Evolutionary conservation across 92 coral and sea anemone genomes (phyloP), one percentile per base, ranked within the genome.

Genomic region (Hydrozoanthus gracilis): DNA sequence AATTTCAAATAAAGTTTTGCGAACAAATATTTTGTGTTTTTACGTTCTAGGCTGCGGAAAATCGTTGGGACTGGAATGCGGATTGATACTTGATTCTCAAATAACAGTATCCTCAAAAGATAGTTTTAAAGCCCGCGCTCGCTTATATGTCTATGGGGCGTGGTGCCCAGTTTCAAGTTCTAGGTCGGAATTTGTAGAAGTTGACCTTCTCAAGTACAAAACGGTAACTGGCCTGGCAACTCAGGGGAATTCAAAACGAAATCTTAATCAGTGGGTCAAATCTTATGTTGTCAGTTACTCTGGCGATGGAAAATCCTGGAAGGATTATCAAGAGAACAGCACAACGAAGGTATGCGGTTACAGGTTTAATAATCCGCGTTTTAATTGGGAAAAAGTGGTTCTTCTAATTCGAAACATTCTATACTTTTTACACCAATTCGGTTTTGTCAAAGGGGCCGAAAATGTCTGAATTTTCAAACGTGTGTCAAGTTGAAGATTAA

Each of bases 181-280:
- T 44, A 66, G 47, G 18, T 16, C 82, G 4, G 87, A 79, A 49
- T 91, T 84, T 78, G 12, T 91, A 17, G 82, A 91, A 86, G 73
- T 86, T 20, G 82, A 88, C 82, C 68, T 86, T 15, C 65, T 74
- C 10, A 60, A 65, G 71, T 75, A 79, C 69, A 77, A 71, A 20
- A 91, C 83, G 78, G 79, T 91, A 65, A 88, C 92, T 20, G 94
- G 94, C 9, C 44, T 88, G 49, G 92, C 94, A 12, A 88, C 94
- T 46, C 94, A 91, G 86, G 94, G 94, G 54, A 88, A 85, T 77
- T 72, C 70, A 18, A 77, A 18, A 18, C 46, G 45, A 71, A 70
- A 91, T 65, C 14, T 48, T 74, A 13, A 20, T 8, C 89, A 91
- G 77, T 91, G 94, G 92, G 92, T 88, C 16, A 74, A 8, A 55